Percentiles rank a stretch among this genome's conserved stretches.
These are phyloP conservation scores for Aporophyla nigra DNA, from an alignment of 2,888 invertebrate genomes.

Conservation along the genomic window DNA sequence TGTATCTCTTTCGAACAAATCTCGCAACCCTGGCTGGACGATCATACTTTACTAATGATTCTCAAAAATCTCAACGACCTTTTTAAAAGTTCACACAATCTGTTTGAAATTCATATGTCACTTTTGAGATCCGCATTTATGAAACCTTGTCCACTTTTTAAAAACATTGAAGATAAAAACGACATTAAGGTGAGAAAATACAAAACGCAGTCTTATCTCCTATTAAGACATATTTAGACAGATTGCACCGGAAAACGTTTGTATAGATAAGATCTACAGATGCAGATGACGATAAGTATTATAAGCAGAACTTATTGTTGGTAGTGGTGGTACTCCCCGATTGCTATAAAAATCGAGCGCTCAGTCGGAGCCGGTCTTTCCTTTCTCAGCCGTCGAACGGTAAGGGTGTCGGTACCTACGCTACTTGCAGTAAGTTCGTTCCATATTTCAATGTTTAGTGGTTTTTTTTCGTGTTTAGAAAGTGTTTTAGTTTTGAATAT, in stretches of 20 bases:
- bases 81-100: not conserved
- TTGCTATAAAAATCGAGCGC: no score
- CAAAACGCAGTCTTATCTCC: slow-evolving; percentile 8
- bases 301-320: no score
- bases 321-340: no score
- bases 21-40: no score
- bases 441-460: no score
- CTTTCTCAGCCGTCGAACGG: no score
- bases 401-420: no score
- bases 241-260: slow-evolving; percentile 13
- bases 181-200: slow-evolving; percentile 1
- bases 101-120: not conserved
- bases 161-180: slow-evolving; percentile 8
- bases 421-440: no score
- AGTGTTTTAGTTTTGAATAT: no score
- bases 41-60: not conserved
- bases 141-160: not conserved
- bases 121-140: not conserved
- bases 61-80: not conserved
- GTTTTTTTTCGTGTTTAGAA: no score
- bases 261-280: slow-evolving; percentile 22
- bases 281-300: slow-evolving; percentile 23
- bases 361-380: no score
- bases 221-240: not conserved
- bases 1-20: no score